A percentile compares a stretch with the other conserved stretches of the same genome.
These are phyloP conservation scores for Megaustenia siamemsis DNA, from an alignment of 2,888 invertebrate species.

Conservation along the genomic window DNA sequence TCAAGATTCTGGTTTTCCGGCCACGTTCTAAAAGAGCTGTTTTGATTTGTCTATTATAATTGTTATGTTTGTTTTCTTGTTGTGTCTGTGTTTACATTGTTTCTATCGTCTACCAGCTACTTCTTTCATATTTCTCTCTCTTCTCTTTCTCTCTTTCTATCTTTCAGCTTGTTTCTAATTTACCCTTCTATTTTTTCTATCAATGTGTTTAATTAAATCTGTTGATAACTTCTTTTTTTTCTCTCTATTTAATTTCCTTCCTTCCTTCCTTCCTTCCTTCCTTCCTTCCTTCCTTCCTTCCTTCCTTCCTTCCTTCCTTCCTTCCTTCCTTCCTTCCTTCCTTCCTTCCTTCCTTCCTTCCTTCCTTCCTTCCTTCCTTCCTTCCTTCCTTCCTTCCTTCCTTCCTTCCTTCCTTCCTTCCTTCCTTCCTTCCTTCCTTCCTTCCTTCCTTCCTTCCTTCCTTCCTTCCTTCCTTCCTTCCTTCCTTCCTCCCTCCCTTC, in stretches of 20 bases:
- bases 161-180: too few species aligned
- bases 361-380: neutral
- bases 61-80: too few species aligned
- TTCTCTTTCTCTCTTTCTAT: too few species aligned
- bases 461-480: neutral
- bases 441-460: neutral
- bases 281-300: neutral
- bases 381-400: neutral
- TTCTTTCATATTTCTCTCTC: too few species aligned
- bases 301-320: neutral
- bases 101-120: too few species aligned
- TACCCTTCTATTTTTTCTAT: too few species aligned
- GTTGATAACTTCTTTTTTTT: neutral
- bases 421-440: neutral
- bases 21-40: too few species aligned
- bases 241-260: too few species aligned
- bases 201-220: too few species aligned
- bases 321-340: neutral
- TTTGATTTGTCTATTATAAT: too few species aligned
- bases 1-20: too few species aligned
- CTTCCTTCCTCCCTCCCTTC: neutral
- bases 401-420: constrained; percentile 4
- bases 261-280: constrained; percentile 4
- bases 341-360: neutral
- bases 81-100: too few species aligned